Evolutionary conservation across 2,888 invertebrate genomes (phyloP).

Genomic region (Caenorhabditis parvicauda): DNA sequence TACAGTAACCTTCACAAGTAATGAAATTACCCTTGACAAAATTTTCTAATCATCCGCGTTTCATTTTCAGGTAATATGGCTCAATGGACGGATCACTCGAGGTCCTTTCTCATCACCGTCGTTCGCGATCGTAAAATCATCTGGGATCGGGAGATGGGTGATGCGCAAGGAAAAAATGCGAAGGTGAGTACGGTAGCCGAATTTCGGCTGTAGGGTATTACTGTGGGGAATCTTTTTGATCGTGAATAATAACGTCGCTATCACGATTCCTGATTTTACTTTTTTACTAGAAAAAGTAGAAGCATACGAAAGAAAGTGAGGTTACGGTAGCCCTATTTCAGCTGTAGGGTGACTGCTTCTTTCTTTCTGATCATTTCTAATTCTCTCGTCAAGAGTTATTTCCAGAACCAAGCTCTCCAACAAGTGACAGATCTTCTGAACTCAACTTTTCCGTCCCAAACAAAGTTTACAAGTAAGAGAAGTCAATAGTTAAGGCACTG

Average conservation of each 20-base stretch:
- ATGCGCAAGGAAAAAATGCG: constrained; percentile 10
- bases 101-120: constrained; percentile 32
- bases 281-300: too few relatives aligned
- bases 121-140: constrained; percentile 18
- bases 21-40: too few relatives aligned
- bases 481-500: neutral
- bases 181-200: constrained; percentile 11
- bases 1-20: too few relatives aligned
- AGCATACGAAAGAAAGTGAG: too few relatives aligned
- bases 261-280: neutral
- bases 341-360: neutral
- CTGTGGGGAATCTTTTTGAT: neutral
- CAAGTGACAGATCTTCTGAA: constrained; percentile 9
- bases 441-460: constrained; percentile 6
- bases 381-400: neutral
- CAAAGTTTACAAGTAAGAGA: constrained; percentile 7
- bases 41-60: neutral
- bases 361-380: neutral
- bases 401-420: constrained; percentile 8
- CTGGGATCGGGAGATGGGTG: too few relatives aligned
- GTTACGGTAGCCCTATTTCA: constrained; percentile 20
- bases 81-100: constrained; percentile 42
- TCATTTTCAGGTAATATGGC: constrained; percentile 27
- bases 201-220: constrained; percentile 5
- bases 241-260: neutral